Evolutionary conservation across 37 sponge, comb jelly and placozoan genomes (phyloP).

Genomic region (Aphrocallistes beatrix): DNA sequence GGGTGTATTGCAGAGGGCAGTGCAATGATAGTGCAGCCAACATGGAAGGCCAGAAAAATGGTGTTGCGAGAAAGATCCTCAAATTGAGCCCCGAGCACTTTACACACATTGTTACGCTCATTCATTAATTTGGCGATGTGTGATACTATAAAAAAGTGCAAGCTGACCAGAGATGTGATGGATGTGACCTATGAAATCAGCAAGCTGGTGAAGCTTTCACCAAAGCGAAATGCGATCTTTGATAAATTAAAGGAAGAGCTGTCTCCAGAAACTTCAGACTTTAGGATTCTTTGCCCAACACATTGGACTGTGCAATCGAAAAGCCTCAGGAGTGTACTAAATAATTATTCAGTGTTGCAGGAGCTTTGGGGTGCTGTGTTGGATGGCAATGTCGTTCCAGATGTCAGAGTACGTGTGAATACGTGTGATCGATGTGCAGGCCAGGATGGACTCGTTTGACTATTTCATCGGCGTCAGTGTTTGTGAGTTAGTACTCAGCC

Average conservation of each 20-base stretch:
- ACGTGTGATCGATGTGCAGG: constrained; percentile 4
- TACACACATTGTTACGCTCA: constrained; percentile 32
- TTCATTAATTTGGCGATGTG: constrained; percentile 30
- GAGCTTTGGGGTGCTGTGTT: not conserved
- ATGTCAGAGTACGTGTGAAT: not conserved
- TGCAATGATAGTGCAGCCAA: constrained; percentile 43
- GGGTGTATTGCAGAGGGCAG: constrained; percentile 24
- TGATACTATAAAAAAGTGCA: constrained; percentile 23
- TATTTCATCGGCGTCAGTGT: not conserved
- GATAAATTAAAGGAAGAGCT: constrained; percentile 27
- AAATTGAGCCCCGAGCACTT: constrained; percentile 23
- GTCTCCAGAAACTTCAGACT: constrained; percentile 25
- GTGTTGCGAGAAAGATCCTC: constrained; percentile 23
- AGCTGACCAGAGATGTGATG: constrained; percentile 12
- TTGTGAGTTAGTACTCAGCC: not conserved
- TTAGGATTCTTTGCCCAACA: constrained; percentile 21
- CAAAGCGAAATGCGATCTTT: constrained; percentile 26
- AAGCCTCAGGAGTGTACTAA: not conserved
- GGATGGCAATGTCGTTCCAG: not conserved
- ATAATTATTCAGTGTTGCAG: constrained; percentile 10
- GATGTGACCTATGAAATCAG: constrained; percentile 27
- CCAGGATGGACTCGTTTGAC: not conserved
- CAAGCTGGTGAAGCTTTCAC: constrained; percentile 33
- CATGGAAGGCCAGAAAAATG: constrained; percentile 24
- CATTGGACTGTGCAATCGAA: constrained; percentile 23